Evolutionary conservation across 1,140 invertebrate genomes (phyloP).

Genomic region (Drosophila grimshawi): DNA sequence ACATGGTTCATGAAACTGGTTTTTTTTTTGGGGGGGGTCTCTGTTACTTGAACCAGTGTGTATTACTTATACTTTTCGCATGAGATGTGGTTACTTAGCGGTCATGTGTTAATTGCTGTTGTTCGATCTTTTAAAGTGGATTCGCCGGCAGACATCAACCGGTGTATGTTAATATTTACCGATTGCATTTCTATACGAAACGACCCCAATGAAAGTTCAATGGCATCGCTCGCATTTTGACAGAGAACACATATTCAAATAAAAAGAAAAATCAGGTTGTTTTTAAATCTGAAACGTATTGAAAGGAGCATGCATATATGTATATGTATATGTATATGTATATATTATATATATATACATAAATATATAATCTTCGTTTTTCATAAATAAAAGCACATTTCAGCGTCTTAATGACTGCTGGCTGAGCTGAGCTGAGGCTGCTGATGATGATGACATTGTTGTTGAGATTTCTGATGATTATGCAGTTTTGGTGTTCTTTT

Average conservation of each 20-base stretch:
- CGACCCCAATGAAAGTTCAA: slow-evolving; percentile 57
- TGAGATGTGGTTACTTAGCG: slow-evolving; percentile 48
- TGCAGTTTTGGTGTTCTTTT: slow-evolving; percentile 26
- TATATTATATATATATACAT: not conserved
- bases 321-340: not conserved
- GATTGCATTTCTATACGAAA: slow-evolving; percentile 21
- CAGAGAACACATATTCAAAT: slow-evolving; percentile 22
- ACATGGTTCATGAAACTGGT: slow-evolving; percentile 37
- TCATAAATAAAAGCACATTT: slow-evolving; percentile 11
- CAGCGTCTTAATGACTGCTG: slow-evolving; percentile 8
- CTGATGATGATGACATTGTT: slow-evolving; percentile 3
- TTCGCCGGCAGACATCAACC: slow-evolving; percentile 13
- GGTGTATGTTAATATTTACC: slow-evolving; percentile 46
- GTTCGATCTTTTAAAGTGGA: slow-evolving; percentile 25
- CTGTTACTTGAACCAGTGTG: not conserved
- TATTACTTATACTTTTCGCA: slow-evolving; percentile 8
- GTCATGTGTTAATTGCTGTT: slow-evolving; percentile 64
- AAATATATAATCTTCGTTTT: not conserved
- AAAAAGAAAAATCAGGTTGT: slow-evolving; percentile 52
- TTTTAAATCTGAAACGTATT: slow-evolving; percentile 64
- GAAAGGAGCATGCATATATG: not conserved
- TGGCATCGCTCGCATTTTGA: slow-evolving; percentile 54
- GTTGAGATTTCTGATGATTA: slow-evolving; percentile 25
- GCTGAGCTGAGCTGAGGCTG: not conserved
- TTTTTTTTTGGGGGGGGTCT: slow-evolving; percentile 24